phyloP scores from a whole-genome alignment of 2,797 vertebrate genomes.

The Notolepis coatsorum region DNA sequence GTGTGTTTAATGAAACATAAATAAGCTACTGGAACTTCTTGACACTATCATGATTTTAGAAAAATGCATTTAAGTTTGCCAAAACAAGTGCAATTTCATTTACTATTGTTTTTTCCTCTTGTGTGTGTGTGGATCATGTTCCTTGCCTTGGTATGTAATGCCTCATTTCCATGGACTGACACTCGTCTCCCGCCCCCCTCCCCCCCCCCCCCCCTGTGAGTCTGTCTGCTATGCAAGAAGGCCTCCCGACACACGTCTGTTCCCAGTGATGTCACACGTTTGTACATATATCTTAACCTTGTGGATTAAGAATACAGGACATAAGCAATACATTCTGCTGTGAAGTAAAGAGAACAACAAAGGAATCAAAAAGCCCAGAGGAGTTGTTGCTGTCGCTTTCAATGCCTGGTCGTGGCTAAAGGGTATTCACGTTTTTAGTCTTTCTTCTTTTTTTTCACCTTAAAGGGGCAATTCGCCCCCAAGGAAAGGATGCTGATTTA shows the following conservation, averaged over 20 bases:
- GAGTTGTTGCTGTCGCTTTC: slow-evolving; percentile 1
- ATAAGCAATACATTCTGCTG: slow-evolving; percentile 67
- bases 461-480: too few species aligned
- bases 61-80: slow-evolving; percentile 55
- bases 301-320: slow-evolving; percentile 54
- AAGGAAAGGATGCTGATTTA: too few species aligned
- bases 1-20: slow-evolving; percentile 58
- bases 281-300: slow-evolving; percentile 52
- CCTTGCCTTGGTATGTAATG: slow-evolving; percentile 26
- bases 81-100: slow-evolving; percentile 58
- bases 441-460: too few species aligned
- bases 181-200: neutral
- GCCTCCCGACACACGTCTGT: slow-evolving; percentile 22
- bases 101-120: slow-evolving; percentile 25
- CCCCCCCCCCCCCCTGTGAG: too few species aligned
- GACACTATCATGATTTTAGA: slow-evolving; percentile 40
- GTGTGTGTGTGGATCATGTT: slow-evolving; percentile 29
- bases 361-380: neutral
- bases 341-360: slow-evolving; percentile 39
- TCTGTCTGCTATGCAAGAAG: slow-evolving; percentile 29
- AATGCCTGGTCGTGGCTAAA: too few species aligned
- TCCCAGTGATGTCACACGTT: slow-evolving; percentile 23
- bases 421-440: too few species aligned
- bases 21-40: slow-evolving; percentile 73
- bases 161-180: slow-evolving; percentile 33